Base-by-base conservation (phyloP, 2,113 vertebrate species). In the Larimichthys crocea region DNA sequence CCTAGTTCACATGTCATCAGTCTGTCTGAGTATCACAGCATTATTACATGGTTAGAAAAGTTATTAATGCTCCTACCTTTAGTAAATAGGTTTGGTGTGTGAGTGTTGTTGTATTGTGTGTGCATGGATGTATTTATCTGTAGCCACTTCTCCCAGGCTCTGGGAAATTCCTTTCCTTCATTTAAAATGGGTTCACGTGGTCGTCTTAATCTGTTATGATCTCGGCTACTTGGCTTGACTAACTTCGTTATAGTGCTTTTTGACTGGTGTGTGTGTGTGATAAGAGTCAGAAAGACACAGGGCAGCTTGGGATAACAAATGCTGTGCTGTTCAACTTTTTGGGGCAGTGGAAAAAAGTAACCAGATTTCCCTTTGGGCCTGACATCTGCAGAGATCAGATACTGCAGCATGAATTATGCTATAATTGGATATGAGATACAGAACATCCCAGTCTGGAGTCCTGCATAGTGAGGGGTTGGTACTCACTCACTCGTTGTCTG, bases 1-100 rank as follows among this genome's bases (percentile, higher is more conserved):
- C 85, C 84, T 74, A 50, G 84, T 57, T 83, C 74, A 76, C 63
- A 83, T 90, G 88, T 88, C 86, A 85, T 86, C 70, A 59, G 76
- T 82, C 74, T 83, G 83, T 85, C 88, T 87, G 74, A 24, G 70
- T 52, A 66, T 89, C 71, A 73, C 69, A 22, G 26, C n/a, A 6
- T 83, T 75, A 83, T 88, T 87, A 85, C 76, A 83, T 10, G 5
- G 61, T 60, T 78, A 64, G 87, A 68, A 82, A 85, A 60, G 66
- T 50, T 24, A 42, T 46, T 57, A 49, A 40, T 8, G 2, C 61
- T 31, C 40, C 35, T 26, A n/a, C 71, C 3, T 24, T 48, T 12
- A 0, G 67, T 69, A 17, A 69, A 67, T 46, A 0, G 24, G 31
- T 77, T 66, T 74, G 5, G 56, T 49, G 26, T 56, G 52, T 48